Evolutionary conservation across 2,113 vertebrate genomes (phyloP).

Genomic region (Solea solea): DNA sequence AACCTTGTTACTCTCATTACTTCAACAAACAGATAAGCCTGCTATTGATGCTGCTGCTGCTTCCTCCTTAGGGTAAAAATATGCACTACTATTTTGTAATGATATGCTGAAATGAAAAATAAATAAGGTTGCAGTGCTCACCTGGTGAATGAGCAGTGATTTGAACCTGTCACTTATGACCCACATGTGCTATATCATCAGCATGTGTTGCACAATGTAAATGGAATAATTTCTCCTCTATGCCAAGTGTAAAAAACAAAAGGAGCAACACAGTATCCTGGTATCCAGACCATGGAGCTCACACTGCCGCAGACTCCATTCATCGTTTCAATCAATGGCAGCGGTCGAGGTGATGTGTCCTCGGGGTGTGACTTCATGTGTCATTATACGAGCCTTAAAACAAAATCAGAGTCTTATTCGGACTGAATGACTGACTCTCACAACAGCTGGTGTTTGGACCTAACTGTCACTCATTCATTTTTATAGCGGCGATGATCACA

Average conservation of each 20-base stretch:
- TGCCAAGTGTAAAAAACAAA: constrained; percentile 35
- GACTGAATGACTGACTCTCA: constrained; percentile 47
- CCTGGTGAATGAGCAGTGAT: too few relatives aligned
- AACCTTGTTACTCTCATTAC: too few relatives aligned
- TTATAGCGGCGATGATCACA: constrained; percentile 41
- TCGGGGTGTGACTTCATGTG: constrained; percentile 20
- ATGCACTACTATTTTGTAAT: too few relatives aligned
- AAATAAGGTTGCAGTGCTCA: too few relatives aligned
- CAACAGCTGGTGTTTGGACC: constrained; percentile 22
- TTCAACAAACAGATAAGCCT: too few relatives aligned
- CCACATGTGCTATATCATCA: background rate
- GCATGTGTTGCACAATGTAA: constrained; percentile 7
- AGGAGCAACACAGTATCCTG: constrained; percentile 31
- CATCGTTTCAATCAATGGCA: constrained; percentile 30
- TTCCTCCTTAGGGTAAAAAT: too few relatives aligned
- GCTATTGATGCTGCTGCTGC: too few relatives aligned
- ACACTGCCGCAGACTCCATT: constrained; percentile 14
- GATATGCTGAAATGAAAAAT: too few relatives aligned
- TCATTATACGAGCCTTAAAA: constrained; percentile 22
- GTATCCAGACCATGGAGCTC: background rate
- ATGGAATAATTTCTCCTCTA: constrained; percentile 5
- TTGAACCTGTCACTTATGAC: too few relatives aligned
- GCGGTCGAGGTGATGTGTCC: constrained; percentile 29
- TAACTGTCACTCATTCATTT: constrained; percentile 38
- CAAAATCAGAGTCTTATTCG: constrained; percentile 35